Evolutionary conservation across 2,888 invertebrate species (phyloP).

Genomic region (Ephialtes manifestator): DNA sequence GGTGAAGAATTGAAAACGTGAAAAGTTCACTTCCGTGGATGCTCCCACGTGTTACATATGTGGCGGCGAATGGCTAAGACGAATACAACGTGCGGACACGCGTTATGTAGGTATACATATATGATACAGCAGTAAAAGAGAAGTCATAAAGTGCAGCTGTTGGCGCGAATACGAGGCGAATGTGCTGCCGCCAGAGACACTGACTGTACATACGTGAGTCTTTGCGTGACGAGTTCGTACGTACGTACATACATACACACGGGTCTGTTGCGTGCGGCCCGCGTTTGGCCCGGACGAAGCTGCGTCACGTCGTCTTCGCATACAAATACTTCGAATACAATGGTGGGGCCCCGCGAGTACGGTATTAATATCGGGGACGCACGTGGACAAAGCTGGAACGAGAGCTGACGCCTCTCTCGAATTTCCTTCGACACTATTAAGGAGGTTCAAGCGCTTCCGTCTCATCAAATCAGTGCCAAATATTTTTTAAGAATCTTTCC

Average conservation of each 20-base stretch:
- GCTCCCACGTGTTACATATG: slow-evolving; percentile 50
- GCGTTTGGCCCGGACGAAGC: slow-evolving; percentile 19
- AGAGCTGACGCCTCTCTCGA: slow-evolving; percentile 43
- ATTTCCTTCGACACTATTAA: slow-evolving; percentile 43
- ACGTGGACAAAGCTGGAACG: slow-evolving; percentile 32
- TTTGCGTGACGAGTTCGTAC: slow-evolving; percentile 9
- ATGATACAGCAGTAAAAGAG: slow-evolving; percentile 10
- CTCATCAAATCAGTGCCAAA: too few species aligned
- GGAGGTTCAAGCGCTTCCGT: not conserved
- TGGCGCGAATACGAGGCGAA: slow-evolving; percentile 3
- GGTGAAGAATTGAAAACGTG: slow-evolving; percentile 29
- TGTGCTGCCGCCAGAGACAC: not conserved
- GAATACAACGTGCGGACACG: not conserved
- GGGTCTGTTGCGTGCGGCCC: not conserved
- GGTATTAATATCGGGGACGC: slow-evolving; percentile 45
- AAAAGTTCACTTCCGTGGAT: slow-evolving; percentile 30
- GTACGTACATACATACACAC: not conserved
- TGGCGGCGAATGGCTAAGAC: not conserved
- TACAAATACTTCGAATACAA: slow-evolving; percentile 56
- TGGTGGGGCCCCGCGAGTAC: slow-evolving; percentile 14
- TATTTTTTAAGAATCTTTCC: too few species aligned
- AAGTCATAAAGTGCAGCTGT: slow-evolving; percentile 64
- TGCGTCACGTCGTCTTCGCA: slow-evolving; percentile 44
- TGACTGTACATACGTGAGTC: slow-evolving; percentile 9
- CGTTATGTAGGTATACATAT: slow-evolving; percentile 6